phyloP scores from a whole-genome alignment of 2,113 vertebrate genomes.

The Urocolius indicus region DNA sequence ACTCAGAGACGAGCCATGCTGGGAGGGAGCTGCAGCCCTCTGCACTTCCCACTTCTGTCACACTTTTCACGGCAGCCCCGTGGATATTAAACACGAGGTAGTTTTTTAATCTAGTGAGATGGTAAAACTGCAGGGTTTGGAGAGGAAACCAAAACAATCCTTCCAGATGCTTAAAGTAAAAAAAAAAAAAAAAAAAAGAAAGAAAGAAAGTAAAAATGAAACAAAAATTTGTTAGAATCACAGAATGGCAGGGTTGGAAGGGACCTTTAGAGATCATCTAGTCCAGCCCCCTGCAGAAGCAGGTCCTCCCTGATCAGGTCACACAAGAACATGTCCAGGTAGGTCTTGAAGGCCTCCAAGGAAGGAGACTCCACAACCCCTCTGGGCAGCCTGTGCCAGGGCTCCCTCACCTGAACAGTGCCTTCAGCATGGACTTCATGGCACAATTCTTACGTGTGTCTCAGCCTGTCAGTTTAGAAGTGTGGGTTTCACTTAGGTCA shows the following conservation, averaged over 20 bases:
- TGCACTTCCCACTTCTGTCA: neutral
- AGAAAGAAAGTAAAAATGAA: neutral
- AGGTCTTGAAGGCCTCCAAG: too few species aligned
- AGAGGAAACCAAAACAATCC: neutral
- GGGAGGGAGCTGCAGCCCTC: neutral
- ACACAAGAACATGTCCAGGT: too few species aligned
- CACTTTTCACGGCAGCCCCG: fast-evolving
- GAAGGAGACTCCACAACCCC: too few species aligned
- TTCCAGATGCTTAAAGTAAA: neutral
- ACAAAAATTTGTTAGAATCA: neutral
- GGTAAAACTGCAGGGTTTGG: neutral
- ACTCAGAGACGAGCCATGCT: fast-evolving
- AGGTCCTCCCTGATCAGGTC: too few species aligned
- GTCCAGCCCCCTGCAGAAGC: too few species aligned
- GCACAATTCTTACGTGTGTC: fast-evolving
- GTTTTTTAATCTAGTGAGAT: fast-evolving
- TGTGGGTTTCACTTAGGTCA: neutral
- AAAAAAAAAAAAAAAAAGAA: too few species aligned
- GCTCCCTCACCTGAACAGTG: too few species aligned
- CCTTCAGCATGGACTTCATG: fast-evolving
- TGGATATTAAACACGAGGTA: fast-evolving
- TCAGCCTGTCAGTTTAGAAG: neutral
- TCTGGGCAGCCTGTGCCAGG: too few species aligned
- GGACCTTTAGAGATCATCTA: too few species aligned
- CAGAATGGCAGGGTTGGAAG: too few species aligned